Conservation (phyloP, 2,888 invertebrate species). For the Lapara coniferarum region DNA sequence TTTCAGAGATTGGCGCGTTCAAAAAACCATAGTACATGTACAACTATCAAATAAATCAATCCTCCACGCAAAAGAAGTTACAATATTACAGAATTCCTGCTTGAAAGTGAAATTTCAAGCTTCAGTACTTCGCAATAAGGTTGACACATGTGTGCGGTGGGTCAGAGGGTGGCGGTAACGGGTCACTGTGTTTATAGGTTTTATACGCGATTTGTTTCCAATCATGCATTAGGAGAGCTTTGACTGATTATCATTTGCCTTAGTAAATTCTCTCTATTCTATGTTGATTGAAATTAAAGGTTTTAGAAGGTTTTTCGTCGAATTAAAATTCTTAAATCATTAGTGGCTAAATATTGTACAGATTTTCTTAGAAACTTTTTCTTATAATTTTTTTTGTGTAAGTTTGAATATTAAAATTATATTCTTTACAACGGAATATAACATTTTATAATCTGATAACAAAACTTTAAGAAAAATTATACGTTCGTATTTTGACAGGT, state of each 20-base stretch:
- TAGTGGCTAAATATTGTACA: too few relatives aligned
- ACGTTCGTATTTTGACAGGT: too few relatives aligned
- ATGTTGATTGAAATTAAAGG: neutral
- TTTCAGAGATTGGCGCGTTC: too few relatives aligned
- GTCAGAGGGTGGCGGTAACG: constrained; percentile 51
- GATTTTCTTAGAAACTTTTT: too few relatives aligned
- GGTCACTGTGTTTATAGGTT: constrained; percentile 77
- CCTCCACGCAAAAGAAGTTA: constrained; percentile 32
- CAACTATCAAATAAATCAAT: neutral
- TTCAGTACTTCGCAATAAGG: constrained; percentile 22
- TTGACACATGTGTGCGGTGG: constrained; percentile 40
- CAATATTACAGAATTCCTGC: neutral
- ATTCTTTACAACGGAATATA: too few relatives aligned
- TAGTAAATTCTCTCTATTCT: neutral
- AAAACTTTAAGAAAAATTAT: too few relatives aligned
- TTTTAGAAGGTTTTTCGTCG: neutral
- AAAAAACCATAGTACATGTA: too few relatives aligned
- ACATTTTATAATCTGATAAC: too few relatives aligned
- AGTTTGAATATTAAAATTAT: too few relatives aligned
- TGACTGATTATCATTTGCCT: constrained; percentile 36
- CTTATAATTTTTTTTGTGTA: too few relatives aligned
- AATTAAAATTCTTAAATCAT: too few relatives aligned
- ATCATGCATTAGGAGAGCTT: constrained; percentile 59
- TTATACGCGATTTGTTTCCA: constrained; percentile 54
- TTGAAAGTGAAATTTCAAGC: constrained; percentile 24